phyloP scores from a whole-genome alignment of 2,113 vertebrate genomes.

The Callionymus lyra region DNA sequence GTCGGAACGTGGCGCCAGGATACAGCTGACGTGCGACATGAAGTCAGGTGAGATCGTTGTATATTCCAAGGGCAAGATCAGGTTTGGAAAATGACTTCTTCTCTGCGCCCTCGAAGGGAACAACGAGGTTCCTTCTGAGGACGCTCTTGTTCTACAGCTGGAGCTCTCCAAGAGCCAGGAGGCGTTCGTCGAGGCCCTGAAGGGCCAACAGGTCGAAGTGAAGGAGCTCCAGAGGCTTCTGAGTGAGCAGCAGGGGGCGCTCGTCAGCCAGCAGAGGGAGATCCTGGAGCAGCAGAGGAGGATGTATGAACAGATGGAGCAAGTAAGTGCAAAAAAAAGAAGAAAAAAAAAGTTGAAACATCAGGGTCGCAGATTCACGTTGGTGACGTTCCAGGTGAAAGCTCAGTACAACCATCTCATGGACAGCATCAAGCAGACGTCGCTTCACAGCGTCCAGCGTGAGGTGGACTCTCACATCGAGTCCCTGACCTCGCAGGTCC shows the following conservation, averaged over 20 bases:
- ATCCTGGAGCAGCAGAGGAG: slow-evolving; percentile 77
- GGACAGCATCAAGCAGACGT: slow-evolving; percentile 69
- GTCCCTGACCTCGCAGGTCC: slow-evolving; percentile 60
- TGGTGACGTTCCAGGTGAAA: slow-evolving; percentile 57
- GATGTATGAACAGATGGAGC: slow-evolving; percentile 78
- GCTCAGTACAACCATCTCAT: slow-evolving; percentile 69
- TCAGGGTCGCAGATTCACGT: neutral
- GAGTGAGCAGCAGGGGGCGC: slow-evolving; percentile 65
- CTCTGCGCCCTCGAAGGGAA: slow-evolving; percentile 51
- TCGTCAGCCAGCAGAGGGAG: slow-evolving; percentile 72
- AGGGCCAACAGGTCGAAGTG: slow-evolving; percentile 70
- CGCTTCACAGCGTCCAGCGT: slow-evolving; percentile 68
- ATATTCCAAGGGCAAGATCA: neutral
- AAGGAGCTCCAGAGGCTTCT: slow-evolving; percentile 73
- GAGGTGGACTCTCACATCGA: slow-evolving; percentile 69
- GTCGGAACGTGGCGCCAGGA: slow-evolving; percentile 63
- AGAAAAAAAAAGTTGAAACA: too few species aligned
- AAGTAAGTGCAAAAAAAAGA: slow-evolving; percentile 35
- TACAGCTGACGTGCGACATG: slow-evolving; percentile 78
- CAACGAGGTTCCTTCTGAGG: slow-evolving; percentile 77
- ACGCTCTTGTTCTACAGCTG: slow-evolving; percentile 75
- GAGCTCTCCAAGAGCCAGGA: slow-evolving; percentile 76
- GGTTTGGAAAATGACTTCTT: neutral
- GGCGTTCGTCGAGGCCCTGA: slow-evolving; percentile 73
- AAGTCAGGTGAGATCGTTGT: slow-evolving; percentile 75